These are phyloP conservation scores for Puffinus mauretanicus DNA, from an alignment of 2,113 vertebrate species.

Conservation along the genomic window DNA sequence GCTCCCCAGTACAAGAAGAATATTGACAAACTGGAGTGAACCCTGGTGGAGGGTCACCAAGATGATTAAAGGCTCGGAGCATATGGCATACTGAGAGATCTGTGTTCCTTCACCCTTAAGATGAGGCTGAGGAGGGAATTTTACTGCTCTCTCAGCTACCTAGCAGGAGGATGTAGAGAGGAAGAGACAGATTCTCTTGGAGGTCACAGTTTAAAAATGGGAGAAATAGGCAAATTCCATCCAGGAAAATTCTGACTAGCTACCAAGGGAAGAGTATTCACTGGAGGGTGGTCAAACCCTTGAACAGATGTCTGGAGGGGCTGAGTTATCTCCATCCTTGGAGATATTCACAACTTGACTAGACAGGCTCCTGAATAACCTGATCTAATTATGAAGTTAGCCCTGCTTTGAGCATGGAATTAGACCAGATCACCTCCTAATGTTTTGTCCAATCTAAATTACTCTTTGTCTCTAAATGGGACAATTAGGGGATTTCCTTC, in stretches of 20 bases:
- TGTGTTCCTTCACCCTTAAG: background rate
- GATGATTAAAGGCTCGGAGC: background rate
- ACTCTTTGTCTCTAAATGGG: background rate
- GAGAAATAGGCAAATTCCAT: background rate
- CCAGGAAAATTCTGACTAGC: background rate
- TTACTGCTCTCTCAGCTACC: background rate
- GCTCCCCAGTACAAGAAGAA: background rate
- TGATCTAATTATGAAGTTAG: background rate
- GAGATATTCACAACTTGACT: background rate
- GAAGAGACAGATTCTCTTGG: background rate
- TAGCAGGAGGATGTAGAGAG: background rate
- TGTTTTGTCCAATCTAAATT: background rate
- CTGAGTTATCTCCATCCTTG: background rate
- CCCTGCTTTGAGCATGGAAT: background rate
- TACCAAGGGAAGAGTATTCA: background rate
- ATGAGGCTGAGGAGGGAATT: background rate
- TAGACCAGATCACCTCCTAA: background rate
- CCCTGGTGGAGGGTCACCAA: accelerated
- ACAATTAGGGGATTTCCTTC: background rate
- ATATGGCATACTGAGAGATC: background rate
- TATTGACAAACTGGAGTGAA: background rate
- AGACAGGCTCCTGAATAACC: background rate
- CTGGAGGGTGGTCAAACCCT: background rate
- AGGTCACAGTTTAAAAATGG: background rate
- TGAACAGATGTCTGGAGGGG: background rate